A percentile compares a stretch with the other conserved stretches of the same genome.
Conservation (phyloP, 1,140 invertebrate species). For the Drosophila mojavensis region DNA sequence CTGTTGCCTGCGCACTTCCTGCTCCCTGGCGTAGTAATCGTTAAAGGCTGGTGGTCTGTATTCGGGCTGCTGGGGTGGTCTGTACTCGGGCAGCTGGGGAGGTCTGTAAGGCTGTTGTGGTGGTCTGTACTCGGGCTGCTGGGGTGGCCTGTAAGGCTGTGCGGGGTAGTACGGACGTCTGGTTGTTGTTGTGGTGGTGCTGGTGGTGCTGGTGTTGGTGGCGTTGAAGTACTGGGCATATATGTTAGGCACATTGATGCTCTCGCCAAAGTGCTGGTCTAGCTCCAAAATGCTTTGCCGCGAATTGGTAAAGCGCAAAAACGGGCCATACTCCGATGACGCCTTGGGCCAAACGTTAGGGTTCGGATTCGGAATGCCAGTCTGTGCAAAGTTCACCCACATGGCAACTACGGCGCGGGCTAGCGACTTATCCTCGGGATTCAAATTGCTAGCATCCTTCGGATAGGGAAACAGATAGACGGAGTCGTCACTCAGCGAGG, state of each 20-base stretch:
- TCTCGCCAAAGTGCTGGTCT: conserved; percentile 75
- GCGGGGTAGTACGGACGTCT: conserved; percentile 27
- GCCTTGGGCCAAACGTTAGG: conserved; percentile 65
- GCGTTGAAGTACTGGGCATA: conserved; percentile 46
- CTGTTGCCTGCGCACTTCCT: conserved; percentile 21
- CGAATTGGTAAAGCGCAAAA: conserved; percentile 70
- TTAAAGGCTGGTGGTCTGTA: not conserved
- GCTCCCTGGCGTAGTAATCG: conserved; percentile 9
- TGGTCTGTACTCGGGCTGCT: conserved; percentile 6
- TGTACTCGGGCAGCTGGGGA: too few species aligned
- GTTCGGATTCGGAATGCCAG: conserved; percentile 57
- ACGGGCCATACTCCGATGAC: conserved; percentile 67
- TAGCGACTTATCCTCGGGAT: conserved; percentile 61
- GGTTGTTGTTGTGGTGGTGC: conserved; percentile 26
- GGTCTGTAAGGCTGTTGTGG: too few species aligned
- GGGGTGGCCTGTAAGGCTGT: not conserved
- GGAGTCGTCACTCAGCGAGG: conserved; percentile 79
- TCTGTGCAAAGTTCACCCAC: conserved; percentile 71
- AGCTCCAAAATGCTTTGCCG: conserved; percentile 56
- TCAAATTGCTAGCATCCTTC: conserved; percentile 55
- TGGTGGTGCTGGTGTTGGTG: conserved; percentile 28
- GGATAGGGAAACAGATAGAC: conserved; percentile 83
- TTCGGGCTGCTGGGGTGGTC: not conserved
- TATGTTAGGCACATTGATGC: conserved; percentile 62
- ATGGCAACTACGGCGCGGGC: conserved; percentile 65